Evolutionary conservation across 2,888 invertebrate genomes (phyloP).

Genomic region (Euzophera pinguis): DNA sequence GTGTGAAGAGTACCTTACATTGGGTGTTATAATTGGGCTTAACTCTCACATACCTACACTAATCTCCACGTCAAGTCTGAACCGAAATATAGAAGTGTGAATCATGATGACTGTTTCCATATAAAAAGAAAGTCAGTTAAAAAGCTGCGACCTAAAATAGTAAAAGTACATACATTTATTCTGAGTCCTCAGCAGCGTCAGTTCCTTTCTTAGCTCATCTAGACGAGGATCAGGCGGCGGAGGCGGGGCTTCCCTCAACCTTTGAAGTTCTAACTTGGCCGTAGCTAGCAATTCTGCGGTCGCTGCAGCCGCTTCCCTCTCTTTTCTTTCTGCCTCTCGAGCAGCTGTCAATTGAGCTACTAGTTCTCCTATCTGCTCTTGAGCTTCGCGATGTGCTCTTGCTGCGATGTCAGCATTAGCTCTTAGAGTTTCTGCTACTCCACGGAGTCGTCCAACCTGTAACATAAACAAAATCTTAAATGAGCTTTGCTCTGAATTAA

Average conservation of each 20-base stretch:
- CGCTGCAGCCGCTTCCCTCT: constrained; percentile 72
- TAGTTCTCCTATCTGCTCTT: constrained; percentile 69
- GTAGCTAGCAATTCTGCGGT: constrained; percentile 82
- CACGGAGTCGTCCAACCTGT: constrained; percentile 70
- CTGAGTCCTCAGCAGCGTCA: constrained; percentile 85
- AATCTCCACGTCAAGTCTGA: no score
- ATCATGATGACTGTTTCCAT: no score
- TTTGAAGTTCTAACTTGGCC: constrained; percentile 83
- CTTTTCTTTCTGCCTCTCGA: constrained; percentile 69
- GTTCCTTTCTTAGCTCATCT: constrained; percentile 87
- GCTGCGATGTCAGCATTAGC: constrained; percentile 79
- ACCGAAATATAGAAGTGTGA: no score
- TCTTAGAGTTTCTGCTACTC: constrained; percentile 80
- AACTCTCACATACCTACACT: no score
- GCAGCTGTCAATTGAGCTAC: constrained; percentile 70
- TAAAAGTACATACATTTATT: constrained; percentile 83
- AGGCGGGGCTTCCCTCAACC: constrained; percentile 81
- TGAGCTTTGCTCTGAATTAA: not conserved
- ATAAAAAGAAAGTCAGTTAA: no score
- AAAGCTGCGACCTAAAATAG: no score
- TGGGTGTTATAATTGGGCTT: no score
- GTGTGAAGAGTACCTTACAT: no score
- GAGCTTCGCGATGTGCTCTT: constrained; percentile 74
- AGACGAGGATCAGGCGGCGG: constrained; percentile 86
- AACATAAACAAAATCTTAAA: constrained; percentile 5